Percentiles rank a stretch among this genome's conserved stretches.
Conservation (phyloP, 2,113 vertebrate genomes). For the Planiliza haematocheilus region DNA sequence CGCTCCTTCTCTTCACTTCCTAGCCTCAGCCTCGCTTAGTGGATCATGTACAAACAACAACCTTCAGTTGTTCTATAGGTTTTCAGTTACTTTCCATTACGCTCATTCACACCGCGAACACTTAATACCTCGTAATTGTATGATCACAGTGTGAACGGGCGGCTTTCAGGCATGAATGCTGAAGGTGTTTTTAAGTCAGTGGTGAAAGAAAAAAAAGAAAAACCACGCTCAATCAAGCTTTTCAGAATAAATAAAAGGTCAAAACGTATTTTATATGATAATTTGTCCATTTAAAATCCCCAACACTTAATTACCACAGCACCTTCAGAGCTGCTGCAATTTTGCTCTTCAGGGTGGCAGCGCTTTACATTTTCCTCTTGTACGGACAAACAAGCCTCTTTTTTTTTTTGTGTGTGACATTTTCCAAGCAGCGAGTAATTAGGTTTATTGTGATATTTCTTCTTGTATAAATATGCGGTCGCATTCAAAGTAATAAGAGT, state of each 20-base stretch:
- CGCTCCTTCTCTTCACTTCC: no score
- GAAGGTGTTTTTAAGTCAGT: conserved; percentile 19
- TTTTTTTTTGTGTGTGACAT: conserved; percentile 55
- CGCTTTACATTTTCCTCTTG: conserved; percentile 27
- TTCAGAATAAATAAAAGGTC: conserved; percentile 56
- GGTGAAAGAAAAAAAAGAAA: background rate
- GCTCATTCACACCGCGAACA: background rate
- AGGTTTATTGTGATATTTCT: conserved; percentile 57
- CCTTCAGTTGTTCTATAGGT: background rate
- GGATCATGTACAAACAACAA: no score
- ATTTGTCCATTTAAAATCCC: conserved; percentile 52
- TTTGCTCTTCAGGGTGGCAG: conserved; percentile 29
- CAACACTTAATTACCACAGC: conserved; percentile 47
- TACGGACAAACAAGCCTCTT: conserved; percentile 43
- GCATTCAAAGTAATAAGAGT: conserved; percentile 41
- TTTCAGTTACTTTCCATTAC: background rate
- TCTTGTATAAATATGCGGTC: conserved; percentile 9
- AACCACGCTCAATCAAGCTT: conserved; percentile 37
- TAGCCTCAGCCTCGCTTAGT: no score
- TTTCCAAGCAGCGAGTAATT: conserved; percentile 63
- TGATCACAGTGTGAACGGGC: background rate
- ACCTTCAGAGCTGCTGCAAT: conserved; percentile 34
- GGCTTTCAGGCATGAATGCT: conserved; percentile 3
- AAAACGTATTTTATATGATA: conserved; percentile 55
- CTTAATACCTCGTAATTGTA: conserved; percentile 16